Percentiles rank a stretch among this genome's conserved stretches.
These are phyloP conservation scores for Philypnodon macrostomus DNA, from an alignment of 2,797 vertebrate genomes.

Conservation along the genomic window DNA sequence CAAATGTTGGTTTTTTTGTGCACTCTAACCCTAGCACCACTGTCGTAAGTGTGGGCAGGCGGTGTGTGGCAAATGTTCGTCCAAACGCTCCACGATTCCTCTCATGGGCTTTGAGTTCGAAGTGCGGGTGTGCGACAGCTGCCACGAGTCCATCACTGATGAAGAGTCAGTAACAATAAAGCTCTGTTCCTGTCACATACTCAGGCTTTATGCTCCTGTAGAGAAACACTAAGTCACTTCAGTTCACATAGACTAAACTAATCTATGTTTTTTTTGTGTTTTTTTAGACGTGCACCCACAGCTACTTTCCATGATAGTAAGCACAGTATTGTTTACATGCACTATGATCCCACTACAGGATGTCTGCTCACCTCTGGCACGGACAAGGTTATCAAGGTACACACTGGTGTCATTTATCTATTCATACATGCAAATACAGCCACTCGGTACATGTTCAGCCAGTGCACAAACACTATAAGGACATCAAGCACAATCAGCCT, in stretches of 20 bases:
- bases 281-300: constrained; percentile 87
- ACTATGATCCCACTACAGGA: constrained; percentile 92
- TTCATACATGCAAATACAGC: constrained; percentile 6
- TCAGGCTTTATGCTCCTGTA: no score
- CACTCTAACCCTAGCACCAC: constrained; percentile 61
- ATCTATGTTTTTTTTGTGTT: constrained; percentile 14
- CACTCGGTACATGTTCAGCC: background rate
- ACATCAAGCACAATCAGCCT: no score
- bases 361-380: constrained; percentile 92
- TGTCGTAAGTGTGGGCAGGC: constrained; percentile 86
- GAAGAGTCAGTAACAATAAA: constrained; percentile 87
- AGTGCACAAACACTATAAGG: background rate
- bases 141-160: constrained; percentile 93
- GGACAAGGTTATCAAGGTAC: constrained; percentile 94
- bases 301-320: constrained; percentile 97
- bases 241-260: background rate
- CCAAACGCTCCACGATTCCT: constrained; percentile 93
- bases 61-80: constrained; percentile 93
- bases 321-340: constrained; percentile 89
- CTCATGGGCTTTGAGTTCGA: constrained; percentile 98
- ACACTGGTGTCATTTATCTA: constrained; percentile 1
- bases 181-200: constrained; percentile 20
- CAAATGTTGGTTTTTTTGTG: no score
- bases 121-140: constrained; percentile 95
- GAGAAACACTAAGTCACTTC: no score